A percentile compares a stretch with the other conserved stretches of the same genome.
Evolutionary conservation across 2,888 invertebrate species (phyloP).

Genomic region (Dicyrtoma fusca): DNA sequence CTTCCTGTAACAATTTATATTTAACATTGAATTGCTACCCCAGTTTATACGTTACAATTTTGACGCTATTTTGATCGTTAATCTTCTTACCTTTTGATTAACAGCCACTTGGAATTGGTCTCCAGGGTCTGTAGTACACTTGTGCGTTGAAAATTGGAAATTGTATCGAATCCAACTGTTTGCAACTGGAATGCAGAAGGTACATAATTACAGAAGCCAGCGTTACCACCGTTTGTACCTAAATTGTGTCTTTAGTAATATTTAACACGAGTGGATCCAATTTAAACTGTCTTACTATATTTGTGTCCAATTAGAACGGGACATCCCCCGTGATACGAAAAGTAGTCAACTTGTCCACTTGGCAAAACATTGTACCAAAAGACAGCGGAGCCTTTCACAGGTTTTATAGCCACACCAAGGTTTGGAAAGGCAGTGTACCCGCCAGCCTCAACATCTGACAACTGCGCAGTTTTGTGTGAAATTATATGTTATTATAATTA

Average conservation of each 20-base stretch:
- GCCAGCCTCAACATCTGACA: conserved; percentile 11
- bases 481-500: too few relatives aligned
- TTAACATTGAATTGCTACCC: too few relatives aligned
- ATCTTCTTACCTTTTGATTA: too few relatives aligned
- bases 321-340: conserved; percentile 59
- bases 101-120: too few relatives aligned
- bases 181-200: conserved; percentile 38
- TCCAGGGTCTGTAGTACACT: neutral
- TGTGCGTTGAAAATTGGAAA: conserved; percentile 17
- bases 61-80: too few relatives aligned
- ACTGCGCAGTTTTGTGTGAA: neutral
- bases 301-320: conserved; percentile 57
- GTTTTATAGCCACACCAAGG: conserved; percentile 49
- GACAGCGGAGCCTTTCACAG: conserved; percentile 60
- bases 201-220: too few relatives aligned
- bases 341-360: conserved; percentile 59
- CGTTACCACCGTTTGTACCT: too few relatives aligned
- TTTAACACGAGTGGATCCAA: too few relatives aligned
- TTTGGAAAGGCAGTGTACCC: conserved; percentile 5
- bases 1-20: too few relatives aligned
- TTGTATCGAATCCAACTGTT: conserved; percentile 34
- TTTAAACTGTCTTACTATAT: conserved; percentile 58
- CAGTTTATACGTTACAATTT: too few relatives aligned
- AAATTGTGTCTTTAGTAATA: too few relatives aligned
- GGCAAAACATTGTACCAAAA: conserved; percentile 61